Evolutionary conservation across 2,797 vertebrate species (phyloP).

Genomic region (Amazona ochrocephala): DNA sequence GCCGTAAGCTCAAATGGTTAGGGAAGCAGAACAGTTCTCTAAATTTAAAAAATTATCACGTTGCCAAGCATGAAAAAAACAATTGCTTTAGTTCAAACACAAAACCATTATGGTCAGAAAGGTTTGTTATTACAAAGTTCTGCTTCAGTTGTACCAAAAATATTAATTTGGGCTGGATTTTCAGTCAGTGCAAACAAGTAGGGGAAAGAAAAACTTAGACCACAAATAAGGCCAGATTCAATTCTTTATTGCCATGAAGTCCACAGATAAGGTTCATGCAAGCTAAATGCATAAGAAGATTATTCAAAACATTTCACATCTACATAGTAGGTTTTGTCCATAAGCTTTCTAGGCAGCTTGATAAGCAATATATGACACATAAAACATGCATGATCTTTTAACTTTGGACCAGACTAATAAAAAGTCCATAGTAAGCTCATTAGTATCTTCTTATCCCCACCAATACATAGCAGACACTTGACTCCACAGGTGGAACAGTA

Average conservation of each 20-base stretch:
- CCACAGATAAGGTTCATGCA: neutral
- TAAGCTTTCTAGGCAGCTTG: neutral
- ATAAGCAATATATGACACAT: neutral
- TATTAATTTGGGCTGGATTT: neutral
- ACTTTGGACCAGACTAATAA: neutral
- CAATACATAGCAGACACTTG: neutral
- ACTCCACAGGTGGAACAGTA: neutral
- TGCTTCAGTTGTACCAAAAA: neutral
- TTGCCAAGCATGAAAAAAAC: neutral
- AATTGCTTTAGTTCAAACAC: neutral
- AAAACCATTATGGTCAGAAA: neutral
- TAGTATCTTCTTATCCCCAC: neutral
- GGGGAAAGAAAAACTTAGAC: rapidly evolving
- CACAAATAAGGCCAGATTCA: neutral
- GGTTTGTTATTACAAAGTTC: neutral
- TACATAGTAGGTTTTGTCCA: neutral
- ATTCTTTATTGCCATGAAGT: neutral
- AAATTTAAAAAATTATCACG: rapidly evolving
- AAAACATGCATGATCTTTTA: neutral
- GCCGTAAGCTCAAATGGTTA: neutral
- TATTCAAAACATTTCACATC: neutral
- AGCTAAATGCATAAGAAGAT: neutral
- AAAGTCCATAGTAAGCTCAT: neutral
- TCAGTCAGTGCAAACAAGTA: neutral
- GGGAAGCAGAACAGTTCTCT: neutral